phyloP scores from a whole-genome alignment of 2,888 invertebrate genomes.

The Brassicogethes aeneus region DNA sequence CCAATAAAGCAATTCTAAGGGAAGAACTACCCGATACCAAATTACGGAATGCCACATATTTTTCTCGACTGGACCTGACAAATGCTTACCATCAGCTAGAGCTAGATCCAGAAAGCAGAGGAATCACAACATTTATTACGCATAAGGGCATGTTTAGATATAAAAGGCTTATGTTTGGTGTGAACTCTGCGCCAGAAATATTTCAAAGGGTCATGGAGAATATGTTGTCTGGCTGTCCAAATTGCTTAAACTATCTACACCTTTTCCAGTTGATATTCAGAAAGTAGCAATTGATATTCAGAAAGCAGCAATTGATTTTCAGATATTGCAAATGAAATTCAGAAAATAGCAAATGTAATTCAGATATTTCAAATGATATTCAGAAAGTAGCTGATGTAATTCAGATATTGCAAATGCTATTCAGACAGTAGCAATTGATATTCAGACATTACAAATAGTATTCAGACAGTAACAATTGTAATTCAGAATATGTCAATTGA shows the following conservation, averaged over 20 bases:
- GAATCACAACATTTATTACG: slow-evolving; percentile 8
- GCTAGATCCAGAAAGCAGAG: slow-evolving; percentile 3
- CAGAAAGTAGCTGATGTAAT: neutral
- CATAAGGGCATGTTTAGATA: slow-evolving; percentile 7
- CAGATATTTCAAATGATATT: too few relatives aligned
- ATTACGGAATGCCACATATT: slow-evolving; percentile 2
- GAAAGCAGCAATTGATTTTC: too few relatives aligned
- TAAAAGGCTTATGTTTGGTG: slow-evolving; percentile 6
- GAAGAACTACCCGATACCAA: neutral
- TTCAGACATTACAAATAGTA: too few relatives aligned
- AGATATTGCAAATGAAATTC: too few relatives aligned
- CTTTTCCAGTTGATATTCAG: too few relatives aligned
- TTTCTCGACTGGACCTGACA: slow-evolving; percentile 6
- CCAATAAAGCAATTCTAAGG: too few relatives aligned
- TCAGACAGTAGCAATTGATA: neutral
- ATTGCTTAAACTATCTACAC: neutral
- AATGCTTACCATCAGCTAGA: slow-evolving; percentile 6
- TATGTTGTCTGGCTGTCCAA: neutral
- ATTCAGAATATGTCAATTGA: too few relatives aligned
- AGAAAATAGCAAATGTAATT: too few relatives aligned
- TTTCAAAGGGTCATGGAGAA: neutral
- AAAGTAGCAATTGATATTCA: too few relatives aligned
- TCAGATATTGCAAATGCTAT: neutral
- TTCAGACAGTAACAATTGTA: too few relatives aligned
- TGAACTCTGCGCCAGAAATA: neutral